phyloP scores from a whole-genome alignment of 2,888 invertebrate genomes.

The Acleris holmiana region DNA sequence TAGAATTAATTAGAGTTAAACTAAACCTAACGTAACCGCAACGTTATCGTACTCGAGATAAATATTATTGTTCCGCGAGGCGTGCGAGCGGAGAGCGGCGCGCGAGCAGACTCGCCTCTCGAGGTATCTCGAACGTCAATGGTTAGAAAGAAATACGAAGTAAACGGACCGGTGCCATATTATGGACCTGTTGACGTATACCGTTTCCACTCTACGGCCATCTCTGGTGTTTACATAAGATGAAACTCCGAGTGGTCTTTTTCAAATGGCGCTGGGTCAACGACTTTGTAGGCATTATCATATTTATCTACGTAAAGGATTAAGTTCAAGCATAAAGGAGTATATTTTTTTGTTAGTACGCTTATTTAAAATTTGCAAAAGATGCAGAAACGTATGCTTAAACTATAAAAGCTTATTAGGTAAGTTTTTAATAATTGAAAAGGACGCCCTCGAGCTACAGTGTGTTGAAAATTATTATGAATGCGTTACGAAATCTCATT shows the following conservation, averaged over 20 bases:
- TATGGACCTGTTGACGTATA: slow-evolving; percentile 66
- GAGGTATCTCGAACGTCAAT: slow-evolving; percentile 63
- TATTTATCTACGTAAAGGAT: slow-evolving; percentile 39
- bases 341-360: slow-evolving; percentile 2
- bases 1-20: slow-evolving; percentile 32
- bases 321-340: slow-evolving; percentile 14
- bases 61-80: slow-evolving; percentile 33
- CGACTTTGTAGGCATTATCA: slow-evolving; percentile 42
- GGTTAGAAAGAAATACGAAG: slow-evolving; percentile 73
- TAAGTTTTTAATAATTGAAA: slow-evolving; percentile 17
- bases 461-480: slow-evolving; percentile 60
- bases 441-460: slow-evolving; percentile 46
- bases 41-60: slow-evolving; percentile 17
- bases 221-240: slow-evolving; percentile 54
- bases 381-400: not conserved
- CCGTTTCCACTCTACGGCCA: slow-evolving; percentile 53
- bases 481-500: slow-evolving; percentile 57
- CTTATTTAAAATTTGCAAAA: not conserved
- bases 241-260: slow-evolving; percentile 54
- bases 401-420: slow-evolving; percentile 14
- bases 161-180: slow-evolving; percentile 52
- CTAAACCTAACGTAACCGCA: slow-evolving; percentile 4
- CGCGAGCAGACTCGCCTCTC: slow-evolving; percentile 61
- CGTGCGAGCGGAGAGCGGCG: slow-evolving; percentile 72
- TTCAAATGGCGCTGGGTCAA: slow-evolving; percentile 50